Conservation (phyloP, 1,140 invertebrate species). For the Nephila pilipes region DNA sequence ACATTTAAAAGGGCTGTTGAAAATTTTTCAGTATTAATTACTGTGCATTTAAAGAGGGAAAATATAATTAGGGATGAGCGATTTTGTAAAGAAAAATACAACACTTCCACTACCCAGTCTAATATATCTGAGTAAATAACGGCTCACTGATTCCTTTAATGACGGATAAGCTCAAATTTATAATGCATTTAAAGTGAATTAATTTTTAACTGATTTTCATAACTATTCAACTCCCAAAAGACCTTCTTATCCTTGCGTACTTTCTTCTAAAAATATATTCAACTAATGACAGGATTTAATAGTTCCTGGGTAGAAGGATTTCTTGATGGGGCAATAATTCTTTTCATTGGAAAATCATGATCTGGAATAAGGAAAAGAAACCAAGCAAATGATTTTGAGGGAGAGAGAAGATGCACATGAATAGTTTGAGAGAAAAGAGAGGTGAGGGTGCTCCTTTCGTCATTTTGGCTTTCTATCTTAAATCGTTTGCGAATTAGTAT, state of each 20-base stretch:
- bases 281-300: slow-evolving; percentile 58
- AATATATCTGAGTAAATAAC: not conserved
- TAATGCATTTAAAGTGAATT: slow-evolving; percentile 34
- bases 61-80: not conserved
- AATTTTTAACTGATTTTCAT: slow-evolving; percentile 52
- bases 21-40: not conserved
- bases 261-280: slow-evolving; percentile 24
- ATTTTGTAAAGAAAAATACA: slow-evolving; percentile 7
- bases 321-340: slow-evolving; percentile 38
- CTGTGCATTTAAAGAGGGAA: not conserved
- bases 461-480: not conserved
- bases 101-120: not conserved
- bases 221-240: slow-evolving; percentile 25
- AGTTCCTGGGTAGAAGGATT: not conserved
- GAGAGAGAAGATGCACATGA: not conserved
- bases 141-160: slow-evolving; percentile 22
- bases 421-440: not conserved
- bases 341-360: slow-evolving; percentile 65
- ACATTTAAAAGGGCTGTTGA: not conserved
- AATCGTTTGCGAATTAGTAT: slow-evolving; percentile 15
- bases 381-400: slow-evolving; percentile 24
- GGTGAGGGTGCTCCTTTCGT: not conserved
- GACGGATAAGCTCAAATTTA: slow-evolving; percentile 45
- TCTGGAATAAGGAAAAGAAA: slow-evolving; percentile 37
- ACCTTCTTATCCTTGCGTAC: not conserved